Evolutionary conservation across 1,140 invertebrate genomes (phyloP), one percentile per base, ranked within the genome.

Genomic region (Drosophila pallidifrons): DNA sequence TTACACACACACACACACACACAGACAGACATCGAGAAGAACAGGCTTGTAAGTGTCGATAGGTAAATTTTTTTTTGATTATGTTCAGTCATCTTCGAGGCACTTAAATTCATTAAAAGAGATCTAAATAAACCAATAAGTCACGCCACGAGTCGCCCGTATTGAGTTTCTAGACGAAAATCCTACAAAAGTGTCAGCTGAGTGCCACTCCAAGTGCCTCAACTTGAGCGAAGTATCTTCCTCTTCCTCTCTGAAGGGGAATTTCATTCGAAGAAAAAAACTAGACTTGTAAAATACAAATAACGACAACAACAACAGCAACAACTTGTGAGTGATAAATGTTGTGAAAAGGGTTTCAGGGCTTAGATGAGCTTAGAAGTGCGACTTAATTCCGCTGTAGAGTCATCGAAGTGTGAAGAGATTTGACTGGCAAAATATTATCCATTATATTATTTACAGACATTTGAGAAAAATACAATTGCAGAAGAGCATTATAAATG

Each of bases 111-210:
- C 82, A 87, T 87, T 87, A 88, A 88, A 88, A 80, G 85, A 87
- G 82, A 87, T 88, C 82, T 83, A 83, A 87, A 87, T 88, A 88
- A 89, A 88, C 83, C 83, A 88, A 88, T 88, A 88, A 83, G 82
- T 87, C 82, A 87, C 83, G 83, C 82, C 82, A 86, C 82, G 82
- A 86, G 82, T 86, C 82, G 68, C 61, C 43, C 82, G 61, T 85
- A 87, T 87, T 87, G 79, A 71, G 82, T 87, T 87, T 87, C 82
- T 87, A 87, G 87, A 63, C 79, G 59, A 75, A 86, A 87, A 87
- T 74, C 82, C 82, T 59, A 41, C 63, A 75, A 80, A 87, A 88
- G 83, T 88, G 85, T 88, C 85, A 89, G 83, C 81, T 88, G 80
- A 88, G 83, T 88, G 83, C 85, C 83, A 88, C 83, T 88, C 75